Base-by-base conservation (phyloP, 2,797 vertebrate species). In the Aeoliscus strigatus region DNA sequence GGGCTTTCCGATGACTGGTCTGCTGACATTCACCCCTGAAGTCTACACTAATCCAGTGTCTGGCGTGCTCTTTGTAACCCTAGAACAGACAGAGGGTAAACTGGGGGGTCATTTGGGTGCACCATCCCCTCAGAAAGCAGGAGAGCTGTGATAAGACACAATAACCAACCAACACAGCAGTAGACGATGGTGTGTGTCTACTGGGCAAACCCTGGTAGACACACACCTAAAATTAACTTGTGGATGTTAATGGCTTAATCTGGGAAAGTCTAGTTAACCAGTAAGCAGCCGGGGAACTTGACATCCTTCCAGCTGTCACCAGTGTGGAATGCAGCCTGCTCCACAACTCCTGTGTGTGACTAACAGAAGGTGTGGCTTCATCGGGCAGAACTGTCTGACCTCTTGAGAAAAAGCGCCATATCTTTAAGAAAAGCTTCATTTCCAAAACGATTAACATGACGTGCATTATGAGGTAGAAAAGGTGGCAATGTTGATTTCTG, bases 11-110 rank as follows among this genome's bases (percentile, higher is more conserved):
- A 29, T 17, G 27, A 51, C 37, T 15, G 5, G 18, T 15, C 43
- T 50, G 63, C 43, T 23, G 17, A 66, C 72, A 70, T 79, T 51
- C 66, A 78, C 53, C 23, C 29, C 30, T 21, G 43, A 7, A 18
- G 12, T 46, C 32, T 35, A 24, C 39, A 46, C 23, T 25, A 7
- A 39, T 48, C 55, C 52, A 36, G 26, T 24, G 41, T 21, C 14
- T 46, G 26, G 25, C 32, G 33, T 42, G 23, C 11, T 27, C 15
- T 55, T 17, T 46, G 32, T 49, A 13, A 36, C 5, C 52, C 66
- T 77, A 8, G 17, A 57, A 53, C 1, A 38, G 26, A 66, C 21
- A 39, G 35, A n/a, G 49, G 9, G 33, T 7, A 25, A 6, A 2
- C 2, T 13, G 13, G 17, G 14, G 1, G n/a, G n/a, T n/a, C n/a